Evolutionary conservation across 2,797 vertebrate species (phyloP).

Genomic region (Poecile montanus): DNA sequence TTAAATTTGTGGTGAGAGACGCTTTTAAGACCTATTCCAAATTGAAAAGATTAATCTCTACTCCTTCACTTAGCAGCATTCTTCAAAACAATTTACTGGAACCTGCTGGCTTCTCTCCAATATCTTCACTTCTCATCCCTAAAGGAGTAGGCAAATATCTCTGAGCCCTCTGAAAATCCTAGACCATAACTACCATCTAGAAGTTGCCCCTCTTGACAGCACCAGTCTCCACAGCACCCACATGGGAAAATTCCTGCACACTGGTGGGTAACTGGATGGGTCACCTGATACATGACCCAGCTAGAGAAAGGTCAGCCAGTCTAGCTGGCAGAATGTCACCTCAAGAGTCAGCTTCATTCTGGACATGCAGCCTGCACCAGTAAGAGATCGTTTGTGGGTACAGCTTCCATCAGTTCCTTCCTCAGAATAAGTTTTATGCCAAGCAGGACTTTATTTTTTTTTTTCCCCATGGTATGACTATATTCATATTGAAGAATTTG

Average conservation of each 20-base stretch:
- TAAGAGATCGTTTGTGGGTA: neutral
- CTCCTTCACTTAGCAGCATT: neutral
- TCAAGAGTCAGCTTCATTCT: neutral
- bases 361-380: neutral
- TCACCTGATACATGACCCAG: neutral
- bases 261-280: neutral
- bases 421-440: neutral
- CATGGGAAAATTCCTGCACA: neutral
- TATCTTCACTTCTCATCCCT: neutral
- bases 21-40: neutral
- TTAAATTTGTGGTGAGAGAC: neutral
- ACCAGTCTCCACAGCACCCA: neutral
- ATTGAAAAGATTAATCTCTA: neutral
- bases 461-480: neutral
- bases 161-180: neutral
- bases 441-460: neutral
- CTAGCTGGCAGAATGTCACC: neutral
- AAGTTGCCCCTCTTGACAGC: neutral
- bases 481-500: neutral
- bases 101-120: neutral
- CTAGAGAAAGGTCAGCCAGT: neutral
- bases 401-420: neutral
- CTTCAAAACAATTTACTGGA: neutral
- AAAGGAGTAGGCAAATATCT: neutral
- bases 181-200: neutral